These are phyloP conservation scores for Vesta saturnalis DNA, from an alignment of 2,888 invertebrate genomes.

Conservation along the genomic window DNA sequence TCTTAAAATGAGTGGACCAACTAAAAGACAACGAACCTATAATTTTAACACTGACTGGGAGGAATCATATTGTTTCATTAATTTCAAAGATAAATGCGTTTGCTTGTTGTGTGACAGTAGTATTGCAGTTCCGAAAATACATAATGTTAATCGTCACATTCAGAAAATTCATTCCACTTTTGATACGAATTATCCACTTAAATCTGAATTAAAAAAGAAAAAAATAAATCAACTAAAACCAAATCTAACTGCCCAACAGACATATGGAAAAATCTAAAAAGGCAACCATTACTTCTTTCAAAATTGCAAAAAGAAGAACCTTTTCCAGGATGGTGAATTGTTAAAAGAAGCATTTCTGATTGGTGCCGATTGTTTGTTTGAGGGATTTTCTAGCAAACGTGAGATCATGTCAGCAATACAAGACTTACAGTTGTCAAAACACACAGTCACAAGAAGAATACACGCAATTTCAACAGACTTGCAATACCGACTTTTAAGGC, in stretches of 20 bases:
- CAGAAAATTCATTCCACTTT: constrained; percentile 23
- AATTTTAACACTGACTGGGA: too few species aligned
- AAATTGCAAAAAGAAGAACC: constrained; percentile 27
- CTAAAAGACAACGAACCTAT: too few species aligned
- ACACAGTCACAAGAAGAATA: too few species aligned
- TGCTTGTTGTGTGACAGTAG: constrained; percentile 13
- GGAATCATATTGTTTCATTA: constrained; percentile 16
- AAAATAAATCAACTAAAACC: too few species aligned
- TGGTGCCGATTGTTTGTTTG: constrained; percentile 33
- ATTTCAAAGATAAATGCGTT: constrained; percentile 15
- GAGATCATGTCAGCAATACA: too few species aligned
- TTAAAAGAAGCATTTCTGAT: constrained; percentile 31
- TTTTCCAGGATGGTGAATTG: constrained; percentile 30
- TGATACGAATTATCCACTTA: constrained; percentile 18
- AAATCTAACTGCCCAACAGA: too few species aligned
- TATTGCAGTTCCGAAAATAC: constrained; percentile 11
- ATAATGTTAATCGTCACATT: constrained; percentile 24
- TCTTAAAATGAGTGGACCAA: too few species aligned
- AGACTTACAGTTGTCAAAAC: too few species aligned
- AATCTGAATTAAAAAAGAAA: too few species aligned
- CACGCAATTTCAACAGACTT: too few species aligned
- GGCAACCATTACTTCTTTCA: constrained; percentile 27
- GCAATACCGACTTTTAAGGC: constrained; percentile 38
- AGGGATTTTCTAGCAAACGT: constrained; percentile 43
- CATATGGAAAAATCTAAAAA: constrained; percentile 17